Base-by-base conservation (phyloP, 1,140 invertebrate species). In the Drosophila subpulchrella region DNA sequence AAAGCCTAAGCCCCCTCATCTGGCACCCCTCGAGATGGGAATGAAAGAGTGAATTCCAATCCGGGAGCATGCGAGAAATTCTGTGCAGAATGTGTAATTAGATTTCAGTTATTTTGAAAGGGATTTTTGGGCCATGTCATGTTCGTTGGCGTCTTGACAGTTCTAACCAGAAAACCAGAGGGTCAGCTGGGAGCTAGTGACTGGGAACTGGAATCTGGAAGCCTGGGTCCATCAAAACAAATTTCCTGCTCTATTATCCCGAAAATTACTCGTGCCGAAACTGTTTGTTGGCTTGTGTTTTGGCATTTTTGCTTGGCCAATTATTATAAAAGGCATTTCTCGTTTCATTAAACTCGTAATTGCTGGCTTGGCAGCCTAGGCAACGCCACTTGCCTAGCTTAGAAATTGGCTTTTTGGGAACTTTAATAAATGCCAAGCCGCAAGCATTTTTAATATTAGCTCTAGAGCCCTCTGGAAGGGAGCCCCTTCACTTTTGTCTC, bases 341-440 rank as follows among this genome's bases (percentile, higher is more conserved):
- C 78, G 75, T 66, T 82, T 88, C 82, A 86, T 86, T 86, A 66
- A 86, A 73, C 82, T 66, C 55, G 41, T 88, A 88, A 86, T 86
- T 82, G 75, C 60, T 65, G 62, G 61, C 50, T 50, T 36, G 56
- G 68, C 50, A 58, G 72, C 63, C 51, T 58, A 51, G 66, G 67
- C 72, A 80, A 60, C 81, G 38, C 32, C 34, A 53, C 46, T 65
- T 54, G 15, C 39, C 50, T 36, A 5, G 12, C 6, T 15, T 10
- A 41, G 4, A 65, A 72, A 74, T 76, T 88, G 83, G 36, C 75
- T 71, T 83, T 88, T 88, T 36, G 50, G 42, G 57, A 67, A 88
- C 63, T 88, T 88, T 83, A 83, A 88, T 88, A 77, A 80, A 74
- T 59, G 67, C 76, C 62, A 74, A 77, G 83, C 84, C 84, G 76